Evolutionary conservation across 1,140 invertebrate genomes (phyloP).

Genomic region (Scaptomyza pallida): DNA sequence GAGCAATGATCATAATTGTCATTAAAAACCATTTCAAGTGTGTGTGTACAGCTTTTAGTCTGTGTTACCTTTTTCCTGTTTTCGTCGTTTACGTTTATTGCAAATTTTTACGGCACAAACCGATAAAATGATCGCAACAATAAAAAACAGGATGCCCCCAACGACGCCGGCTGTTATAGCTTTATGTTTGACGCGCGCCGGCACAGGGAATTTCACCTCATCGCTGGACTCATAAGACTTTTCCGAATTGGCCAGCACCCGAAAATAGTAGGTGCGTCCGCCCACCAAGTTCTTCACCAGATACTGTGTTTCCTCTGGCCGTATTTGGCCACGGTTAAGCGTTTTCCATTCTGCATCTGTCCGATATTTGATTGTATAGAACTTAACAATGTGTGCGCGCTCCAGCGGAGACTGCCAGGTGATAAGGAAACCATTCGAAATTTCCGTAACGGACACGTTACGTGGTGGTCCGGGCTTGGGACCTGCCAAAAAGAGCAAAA

Average conservation of each 20-base stretch:
- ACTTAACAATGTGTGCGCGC: conserved; percentile 91
- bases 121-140: conserved; percentile 97
- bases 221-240: conserved; percentile 93
- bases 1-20: conserved; percentile 39
- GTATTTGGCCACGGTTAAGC: conserved; percentile 93
- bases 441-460: conserved; percentile 94
- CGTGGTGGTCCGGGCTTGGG: conserved; percentile 93
- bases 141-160: conserved; percentile 97
- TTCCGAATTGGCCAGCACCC: conserved; percentile 93
- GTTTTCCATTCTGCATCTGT: conserved; percentile 94
- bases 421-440: conserved; percentile 93
- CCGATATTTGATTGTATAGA: conserved; percentile 96
- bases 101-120: conserved; percentile 98
- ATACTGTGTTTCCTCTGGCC: conserved; percentile 94
- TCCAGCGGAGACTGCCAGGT: conserved; percentile 94
- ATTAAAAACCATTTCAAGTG: conserved; percentile 82
- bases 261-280: conserved; percentile 95
- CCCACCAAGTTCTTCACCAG: conserved; percentile 95
- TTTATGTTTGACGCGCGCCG: conserved; percentile 94
- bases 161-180: conserved; percentile 96
- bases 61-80: conserved; percentile 97
- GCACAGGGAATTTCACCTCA: conserved; percentile 93
- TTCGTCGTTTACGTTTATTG: conserved; percentile 97
- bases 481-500: conserved; percentile 85
- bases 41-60: conserved; percentile 69